Evolutionary conservation across 2,797 vertebrate genomes (phyloP), one percentile per base, ranked within the genome.

Genomic region (Odontamblyopus rebecca): DNA sequence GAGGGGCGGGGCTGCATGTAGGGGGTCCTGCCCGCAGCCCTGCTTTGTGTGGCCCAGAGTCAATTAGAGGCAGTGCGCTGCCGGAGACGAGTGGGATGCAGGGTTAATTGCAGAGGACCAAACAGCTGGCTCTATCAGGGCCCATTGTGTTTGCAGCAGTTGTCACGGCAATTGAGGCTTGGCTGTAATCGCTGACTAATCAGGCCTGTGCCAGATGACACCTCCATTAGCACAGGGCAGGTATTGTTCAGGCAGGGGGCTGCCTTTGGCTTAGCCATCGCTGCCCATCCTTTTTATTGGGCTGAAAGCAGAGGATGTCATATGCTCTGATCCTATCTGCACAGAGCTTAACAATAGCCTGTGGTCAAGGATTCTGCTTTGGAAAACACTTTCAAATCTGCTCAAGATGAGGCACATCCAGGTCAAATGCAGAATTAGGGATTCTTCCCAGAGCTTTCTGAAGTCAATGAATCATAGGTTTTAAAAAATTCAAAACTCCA

Each of bases 151-250:
- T 91, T 90, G 87, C 88, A 81, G 89, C 89, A 89, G 93, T 94
- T 93, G 93, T 94, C 92, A 93, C 89, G 87, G 91, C 91, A 90
- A 93, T 93, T 69, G 70, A 92, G 91, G 92, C 87, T 78, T 82
- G 88, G 89, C 89, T 92, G 90, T 94, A 95, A 95, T 94, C 93
- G 93, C 93, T 92, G 89, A 93, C 92, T 94, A 94, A 94, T 94
- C 93, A 92, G 92, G 89, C 90, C 90, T 91, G 88, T 87, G 89
- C 89, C 82, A 89, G 91, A 93, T 89, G 89, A 93, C 91, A 93
- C 92, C 90, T 86, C 91, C 83, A 86, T 93, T 82, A 87, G 88
- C 89, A 90, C 91, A 91, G 92, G 90, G 88, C 92, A 87, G 86
- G 91, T 93, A 93, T 93, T 89, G 71, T 91, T 86, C 87, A 89